phyloP scores from a whole-genome alignment of 1,140 invertebrate genomes.

The Apis laboriosa region DNA sequence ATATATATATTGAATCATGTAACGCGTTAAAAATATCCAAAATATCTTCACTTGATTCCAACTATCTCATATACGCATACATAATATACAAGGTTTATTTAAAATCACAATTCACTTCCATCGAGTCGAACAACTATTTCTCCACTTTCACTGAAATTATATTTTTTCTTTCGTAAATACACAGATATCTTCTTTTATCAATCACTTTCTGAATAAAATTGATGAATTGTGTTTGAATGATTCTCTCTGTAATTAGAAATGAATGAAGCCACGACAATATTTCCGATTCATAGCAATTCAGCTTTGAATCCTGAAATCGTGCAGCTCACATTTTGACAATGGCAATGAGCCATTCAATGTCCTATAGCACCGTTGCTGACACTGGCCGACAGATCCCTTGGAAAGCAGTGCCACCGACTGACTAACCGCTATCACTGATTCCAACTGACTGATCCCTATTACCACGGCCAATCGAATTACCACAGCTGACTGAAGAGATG shows the following conservation, averaged over 20 bases:
- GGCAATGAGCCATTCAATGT: not conserved
- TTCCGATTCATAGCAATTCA: not conserved
- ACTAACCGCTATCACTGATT: not conserved
- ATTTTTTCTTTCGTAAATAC: not conserved
- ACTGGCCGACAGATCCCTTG: conserved; percentile 6
- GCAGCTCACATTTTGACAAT: conserved; percentile 3
- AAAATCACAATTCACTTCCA: no score
- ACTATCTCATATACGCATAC: no score
- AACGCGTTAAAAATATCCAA: conserved; percentile 6
- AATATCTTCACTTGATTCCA: conserved; percentile 4
- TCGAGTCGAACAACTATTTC: not conserved
- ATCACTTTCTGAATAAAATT: not conserved
- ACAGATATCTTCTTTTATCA: no score
- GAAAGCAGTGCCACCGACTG: not conserved
- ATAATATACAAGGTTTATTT: not conserved
- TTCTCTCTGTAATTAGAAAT: no score
- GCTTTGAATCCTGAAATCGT: conserved; percentile 9
- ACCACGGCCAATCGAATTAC: not conserved
- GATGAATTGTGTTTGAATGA: not conserved
- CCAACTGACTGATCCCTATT: conserved; percentile 10
- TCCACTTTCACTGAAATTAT: not conserved
- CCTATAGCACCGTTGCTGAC: not conserved
- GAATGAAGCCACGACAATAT: not conserved
- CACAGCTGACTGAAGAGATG: not conserved
- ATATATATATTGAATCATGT: not conserved